These are phyloP conservation scores for Astur gentilis DNA, from an alignment of 2,113 vertebrate genomes.

Conservation along the genomic window DNA sequence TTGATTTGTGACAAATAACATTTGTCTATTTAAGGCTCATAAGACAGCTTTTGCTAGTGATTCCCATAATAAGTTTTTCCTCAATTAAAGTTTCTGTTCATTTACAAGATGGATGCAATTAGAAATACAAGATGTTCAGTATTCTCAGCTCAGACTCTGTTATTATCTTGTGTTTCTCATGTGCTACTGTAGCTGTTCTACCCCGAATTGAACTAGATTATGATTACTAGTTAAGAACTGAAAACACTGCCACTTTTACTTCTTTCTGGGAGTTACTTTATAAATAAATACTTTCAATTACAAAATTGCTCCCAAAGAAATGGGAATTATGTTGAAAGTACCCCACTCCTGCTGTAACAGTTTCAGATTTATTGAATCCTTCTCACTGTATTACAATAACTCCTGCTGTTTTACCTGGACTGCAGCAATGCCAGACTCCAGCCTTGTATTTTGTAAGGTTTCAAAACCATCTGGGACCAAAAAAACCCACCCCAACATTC, in stretches of 20 bases:
- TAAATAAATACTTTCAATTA: conserved; percentile 67
- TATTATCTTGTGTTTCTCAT: conserved; percentile 29
- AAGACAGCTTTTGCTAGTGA: background rate
- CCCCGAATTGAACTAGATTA: conserved; percentile 46
- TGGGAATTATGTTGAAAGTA: conserved; percentile 51
- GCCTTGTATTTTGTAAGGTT: conserved; percentile 6
- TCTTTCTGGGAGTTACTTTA: conserved; percentile 41
- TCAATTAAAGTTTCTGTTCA: conserved; percentile 40
- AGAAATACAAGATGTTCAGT: conserved; percentile 42
- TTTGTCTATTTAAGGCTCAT: background rate
- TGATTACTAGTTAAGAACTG: conserved; percentile 61
- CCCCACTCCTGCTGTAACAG: conserved; percentile 26
- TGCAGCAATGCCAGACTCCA: conserved; percentile 20
- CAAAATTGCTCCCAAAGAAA: conserved; percentile 63
- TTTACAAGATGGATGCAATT: conserved; percentile 34
- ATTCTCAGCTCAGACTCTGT: conserved; percentile 4
- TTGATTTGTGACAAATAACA: conserved; percentile 24
- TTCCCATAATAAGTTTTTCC: background rate
- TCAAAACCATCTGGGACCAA: conserved; percentile 13
- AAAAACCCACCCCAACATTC: background rate
- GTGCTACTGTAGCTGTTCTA: background rate
- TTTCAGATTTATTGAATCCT: conserved; percentile 54
- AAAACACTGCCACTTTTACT: conserved; percentile 42
- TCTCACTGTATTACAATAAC: conserved; percentile 27
- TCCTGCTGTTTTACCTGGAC: conserved; percentile 65